Evolutionary conservation across 2,888 invertebrate species (phyloP), one percentile per base, ranked within the genome.

Genomic region (Corbicula japonica): DNA sequence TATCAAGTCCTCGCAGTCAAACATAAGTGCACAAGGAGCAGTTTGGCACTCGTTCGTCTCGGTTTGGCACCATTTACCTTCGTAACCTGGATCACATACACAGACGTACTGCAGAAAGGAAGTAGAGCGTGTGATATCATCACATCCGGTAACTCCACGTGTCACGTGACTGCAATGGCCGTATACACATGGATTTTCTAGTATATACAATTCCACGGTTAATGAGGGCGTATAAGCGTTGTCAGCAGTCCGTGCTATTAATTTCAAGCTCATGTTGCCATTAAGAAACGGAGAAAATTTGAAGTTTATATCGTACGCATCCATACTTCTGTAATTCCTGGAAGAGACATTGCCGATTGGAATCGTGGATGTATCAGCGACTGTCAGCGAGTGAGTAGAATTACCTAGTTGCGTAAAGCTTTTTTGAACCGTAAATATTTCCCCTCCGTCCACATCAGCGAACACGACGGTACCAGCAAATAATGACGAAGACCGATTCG

Each of bases 41-140:
- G 62, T 35, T 6, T 54, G 30, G 62, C 83, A 83, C 68, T 85
- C 85, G 50, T 85, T 69, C 1, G 79, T 82, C 18, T 85, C 83
- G 6, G 38, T 76, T 28, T 85, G 65, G 48, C 85, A 85, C 80
- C 80, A 83, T 28, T 73, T 30, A 1, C 73, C 83, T 10, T 62
- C 38, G 35, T 85, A 85, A 0, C 83, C 62, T 10, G 62, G 30
- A 15, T 70, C 12, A 70, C 85, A 85, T 0, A 60, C 23, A 65
- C 85, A 85, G 0, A 10, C 15, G 56, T 70, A 83, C 2, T 38
- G 15, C 23, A 63, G 56, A 62, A 83, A 85, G 10, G 69, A 77
- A 12, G 18, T n/a, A 0, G 83, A 63, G 30, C 85, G 54, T 12
- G 48, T 48, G 1, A 30, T 41, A 50, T 79, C 69, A 32, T 54